Evolutionary conservation across 2,113 vertebrate genomes (phyloP), one percentile per base, ranked within the genome.

Genomic region (Anseranas semipalmata): DNA sequence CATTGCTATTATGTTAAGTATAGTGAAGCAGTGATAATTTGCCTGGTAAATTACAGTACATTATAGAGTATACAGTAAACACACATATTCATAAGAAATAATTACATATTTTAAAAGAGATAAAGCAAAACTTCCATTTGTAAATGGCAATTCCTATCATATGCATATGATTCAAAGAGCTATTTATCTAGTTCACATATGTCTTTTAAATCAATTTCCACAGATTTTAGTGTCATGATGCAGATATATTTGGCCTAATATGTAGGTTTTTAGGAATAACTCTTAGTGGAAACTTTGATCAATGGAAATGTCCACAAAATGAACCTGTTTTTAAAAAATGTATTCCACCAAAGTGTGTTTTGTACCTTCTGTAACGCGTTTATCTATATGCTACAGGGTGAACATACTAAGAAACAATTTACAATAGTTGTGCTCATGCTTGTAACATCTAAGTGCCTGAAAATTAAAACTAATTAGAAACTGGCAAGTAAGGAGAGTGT

Each of bases 1-100:
- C 59, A 92, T 81, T 90, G n/a, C 39, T 96, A 65, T 97, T 93
- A 81, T 0, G 15, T 75, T 95, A 94, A 96, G 48, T 80, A 74
- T 52, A 90, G 65, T 60, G 72, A 93, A 90, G 55, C 32, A 74
- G 43, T 76, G 45, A 91, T 68, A 94, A 95, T 94, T 91, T 92
- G 39, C 46, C 46, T 75, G 20, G 75, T 48, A 96, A 95, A 95
- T 96, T 86, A 63, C 35, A 65, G 65, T 67, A 84, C 77, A 83
- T 94, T 92, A 88, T 58, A 32, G 24, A 92, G 14, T 74, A 24
- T 48, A 46, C 20, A 50, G 59, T 78, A 94, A 94, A 84, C 68
- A 77, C 13, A 3, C 15, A 60, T 85, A 79, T 92, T 90, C 45
- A 63, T 84, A 93, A 70, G 58, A 87, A 95, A 92, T 85, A 90